Conservation (phyloP, 1,140 invertebrate species). For the Macrobrachium nipponense region DNA sequence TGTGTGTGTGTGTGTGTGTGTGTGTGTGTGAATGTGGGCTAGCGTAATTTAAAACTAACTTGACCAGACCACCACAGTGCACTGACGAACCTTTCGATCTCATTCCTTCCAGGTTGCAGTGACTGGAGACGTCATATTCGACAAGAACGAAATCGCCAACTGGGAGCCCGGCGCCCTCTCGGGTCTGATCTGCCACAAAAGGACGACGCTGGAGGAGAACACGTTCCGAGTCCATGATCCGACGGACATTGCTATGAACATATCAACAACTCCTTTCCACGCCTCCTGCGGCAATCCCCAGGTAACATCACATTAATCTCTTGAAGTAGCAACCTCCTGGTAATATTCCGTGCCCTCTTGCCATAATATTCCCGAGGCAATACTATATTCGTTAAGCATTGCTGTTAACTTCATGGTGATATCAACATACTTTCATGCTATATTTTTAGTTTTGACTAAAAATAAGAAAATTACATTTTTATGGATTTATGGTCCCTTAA, state of each 20-base stretch:
- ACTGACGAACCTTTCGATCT: neutral
- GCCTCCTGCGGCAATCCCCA: conserved; percentile 36
- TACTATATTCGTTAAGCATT: too few relatives aligned
- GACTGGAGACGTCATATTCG: conserved; percentile 22
- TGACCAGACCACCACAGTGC: too few relatives aligned
- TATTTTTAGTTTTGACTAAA: too few relatives aligned
- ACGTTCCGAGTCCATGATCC: neutral
- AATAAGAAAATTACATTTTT: too few relatives aligned
- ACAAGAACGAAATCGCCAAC: conserved; percentile 6
- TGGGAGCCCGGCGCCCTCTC: conserved; percentile 12
- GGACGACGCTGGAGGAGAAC: conserved; percentile 27
- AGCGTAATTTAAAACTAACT: neutral
- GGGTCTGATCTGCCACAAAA: conserved; percentile 32
- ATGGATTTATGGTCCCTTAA: too few relatives aligned
- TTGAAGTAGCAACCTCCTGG: too few relatives aligned
- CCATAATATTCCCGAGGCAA: too few relatives aligned
- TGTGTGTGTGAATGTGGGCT: neutral
- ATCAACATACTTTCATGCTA: too few relatives aligned
- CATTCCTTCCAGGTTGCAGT: neutral
- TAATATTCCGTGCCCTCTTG: too few relatives aligned
- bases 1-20: neutral
- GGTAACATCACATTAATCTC: neutral
- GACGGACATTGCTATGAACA: neutral
- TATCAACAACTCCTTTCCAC: conserved; percentile 23
- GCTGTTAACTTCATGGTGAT: too few relatives aligned